Evolutionary conservation across 2,888 invertebrate genomes (phyloP).

Genomic region (Teleiodes luculella): DNA sequence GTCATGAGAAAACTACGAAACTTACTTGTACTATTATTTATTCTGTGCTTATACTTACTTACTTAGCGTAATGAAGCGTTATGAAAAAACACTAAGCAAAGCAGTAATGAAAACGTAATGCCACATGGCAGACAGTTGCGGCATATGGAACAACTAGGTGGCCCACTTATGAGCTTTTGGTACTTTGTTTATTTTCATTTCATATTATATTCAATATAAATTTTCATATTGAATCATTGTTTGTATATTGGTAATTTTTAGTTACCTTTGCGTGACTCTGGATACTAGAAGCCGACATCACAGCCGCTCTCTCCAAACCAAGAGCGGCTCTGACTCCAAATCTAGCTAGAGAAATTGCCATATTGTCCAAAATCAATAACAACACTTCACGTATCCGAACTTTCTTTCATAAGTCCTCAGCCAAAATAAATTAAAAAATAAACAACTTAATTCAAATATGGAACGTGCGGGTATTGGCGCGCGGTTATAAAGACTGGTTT

Average conservation of each 20-base stretch:
- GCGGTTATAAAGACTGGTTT: conserved; percentile 44
- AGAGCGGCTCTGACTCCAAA: conserved; percentile 54
- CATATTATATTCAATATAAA: too few relatives aligned
- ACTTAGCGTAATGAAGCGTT: too few relatives aligned
- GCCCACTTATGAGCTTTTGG: too few relatives aligned
- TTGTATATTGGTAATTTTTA: background rate
- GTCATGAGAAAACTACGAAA: too few relatives aligned
- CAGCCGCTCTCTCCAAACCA: conserved; percentile 56
- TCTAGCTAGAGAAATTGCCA: conserved; percentile 70
- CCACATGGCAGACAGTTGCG: too few relatives aligned
- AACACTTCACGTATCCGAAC: conserved; percentile 18
- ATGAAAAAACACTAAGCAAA: too few relatives aligned
- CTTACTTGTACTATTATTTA: too few relatives aligned
- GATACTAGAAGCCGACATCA: conserved; percentile 46
- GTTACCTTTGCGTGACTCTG: conserved; percentile 60
- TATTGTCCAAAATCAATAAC: conserved; percentile 34
- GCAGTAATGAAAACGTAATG: too few relatives aligned
- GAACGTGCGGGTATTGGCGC: conserved; percentile 24
- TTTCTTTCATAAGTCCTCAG: conserved; percentile 18
- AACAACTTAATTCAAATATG: conserved; percentile 4
- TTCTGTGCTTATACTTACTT: too few relatives aligned
- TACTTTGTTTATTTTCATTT: too few relatives aligned
- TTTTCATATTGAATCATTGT: too few relatives aligned
- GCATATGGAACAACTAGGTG: too few relatives aligned
- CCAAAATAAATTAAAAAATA: conserved; percentile 12